Evolutionary conservation across 1,140 invertebrate species (phyloP), one percentile per base, ranked within the genome.

Genomic region (Eueides isabella): DNA sequence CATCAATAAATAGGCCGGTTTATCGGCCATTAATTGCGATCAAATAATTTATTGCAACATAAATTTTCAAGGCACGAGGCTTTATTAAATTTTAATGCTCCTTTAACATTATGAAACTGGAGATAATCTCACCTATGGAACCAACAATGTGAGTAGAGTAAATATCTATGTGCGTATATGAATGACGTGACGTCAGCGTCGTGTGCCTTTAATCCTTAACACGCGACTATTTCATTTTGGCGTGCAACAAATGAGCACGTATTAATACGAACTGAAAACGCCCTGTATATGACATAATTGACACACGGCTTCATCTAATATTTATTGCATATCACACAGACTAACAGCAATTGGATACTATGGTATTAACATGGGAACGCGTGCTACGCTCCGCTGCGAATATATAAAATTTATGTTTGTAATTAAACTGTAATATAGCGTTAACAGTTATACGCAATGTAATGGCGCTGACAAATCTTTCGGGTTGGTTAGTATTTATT

Each of bases 241-340:
- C 41, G 67, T 77, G 84, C 87, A 80, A 83, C 85, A 88, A 91
- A 91, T 92, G 85, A 92, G 87, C 79, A 85, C 85, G 82, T 90
- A 92, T 87, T 92, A 90, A 89, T 88, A 77, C 78, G 65, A 78
- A 68, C 82, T 78, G 80, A 76, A 75, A 83, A 84, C 74, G 76
- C 82, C 74, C 79, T 73, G 65, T 77, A 81, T 82, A 80, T 83
- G 81, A 83, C 83, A 85, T 87, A 89, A 90, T 88, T 84, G 86
- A 84, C 86, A 86, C 81, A 85, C 78, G 75, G 85, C 80, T 86
- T 88, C 89, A 91, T 92, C 83, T 88, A 89, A 87, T 91, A 92
- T 92, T 91, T 90, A 92, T 87, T 86, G 80, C 85, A 82, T 82
- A 88, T 89, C 85, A 85, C 80, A 87, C 71, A 62, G 77, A 86